Percentiles rank a stretch among this genome's conserved stretches.
These are phyloP conservation scores for Drosophila aldrichi DNA, from an alignment of 2,888 invertebrate species.

Conservation along the genomic window DNA sequence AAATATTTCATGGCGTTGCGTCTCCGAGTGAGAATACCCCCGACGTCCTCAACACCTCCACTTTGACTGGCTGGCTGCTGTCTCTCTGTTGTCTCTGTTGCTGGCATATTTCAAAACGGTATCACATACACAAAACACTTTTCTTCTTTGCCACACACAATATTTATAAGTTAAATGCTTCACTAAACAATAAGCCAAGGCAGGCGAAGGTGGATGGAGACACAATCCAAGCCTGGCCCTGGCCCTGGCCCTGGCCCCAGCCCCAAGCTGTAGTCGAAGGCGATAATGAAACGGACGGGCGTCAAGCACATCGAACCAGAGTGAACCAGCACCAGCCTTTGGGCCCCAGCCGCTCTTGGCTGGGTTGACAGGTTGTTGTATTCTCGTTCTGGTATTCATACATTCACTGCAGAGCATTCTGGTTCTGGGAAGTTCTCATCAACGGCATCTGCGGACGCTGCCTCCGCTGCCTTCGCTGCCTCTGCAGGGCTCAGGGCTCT, in stretches of 20 bases:
- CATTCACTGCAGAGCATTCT: conserved; percentile 18
- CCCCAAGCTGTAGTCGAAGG: conserved; percentile 53
- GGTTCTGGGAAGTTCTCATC: conserved; percentile 76
- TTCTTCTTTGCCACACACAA: conserved; percentile 72
- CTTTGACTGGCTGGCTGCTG: conserved; percentile 12
- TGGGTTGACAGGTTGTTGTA: conserved; percentile 71
- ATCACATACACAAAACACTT: conserved; percentile 77
- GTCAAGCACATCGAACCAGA: conserved; percentile 71
- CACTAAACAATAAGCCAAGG: conserved; percentile 78
- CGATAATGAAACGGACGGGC: conserved; percentile 74
- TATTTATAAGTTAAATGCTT: conserved; percentile 81
- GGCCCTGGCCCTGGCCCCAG: not conserved
- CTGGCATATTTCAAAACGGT: conserved; percentile 73
- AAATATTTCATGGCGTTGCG: conserved; percentile 71
- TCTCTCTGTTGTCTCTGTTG: conserved; percentile 33
- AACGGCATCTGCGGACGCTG: conserved; percentile 38
- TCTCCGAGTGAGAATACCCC: conserved; percentile 26
- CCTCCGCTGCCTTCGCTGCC: conserved; percentile 23
- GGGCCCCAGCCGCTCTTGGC: conserved; percentile 30
- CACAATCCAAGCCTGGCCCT: conserved; percentile 4
- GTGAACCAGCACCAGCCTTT: conserved; percentile 47
- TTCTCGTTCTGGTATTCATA: conserved; percentile 35
- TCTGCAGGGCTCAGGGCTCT: conserved; percentile 27
- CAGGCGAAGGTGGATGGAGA: conserved; percentile 17
- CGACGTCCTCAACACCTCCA: conserved; percentile 18